Evolutionary conservation across 1,140 invertebrate genomes (phyloP), one percentile per base, ranked within the genome.

Genomic region (Anoplophora glabripennis): DNA sequence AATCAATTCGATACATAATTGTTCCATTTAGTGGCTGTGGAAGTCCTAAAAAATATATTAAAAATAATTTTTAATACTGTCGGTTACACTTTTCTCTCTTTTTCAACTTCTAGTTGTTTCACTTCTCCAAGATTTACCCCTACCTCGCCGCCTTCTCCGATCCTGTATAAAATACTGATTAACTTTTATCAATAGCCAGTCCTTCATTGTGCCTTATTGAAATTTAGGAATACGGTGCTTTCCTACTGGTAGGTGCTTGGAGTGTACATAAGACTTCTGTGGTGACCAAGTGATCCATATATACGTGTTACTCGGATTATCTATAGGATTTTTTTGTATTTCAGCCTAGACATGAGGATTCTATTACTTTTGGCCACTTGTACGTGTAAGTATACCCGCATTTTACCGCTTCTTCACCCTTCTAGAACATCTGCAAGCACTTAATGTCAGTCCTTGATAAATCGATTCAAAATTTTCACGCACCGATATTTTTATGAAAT

Each of bases 1-100:
- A 67, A 67, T 67, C 65, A 61, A 67, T 67, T 67, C 59, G 65
- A 65, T 63, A 48, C 63, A 46, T 65, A 55, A 63, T 63, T 55
- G 65, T 64, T 67, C 54, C 59, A 67, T 59, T 67, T 63, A 54
- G 63, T 61, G 59, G 62, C 64, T 66, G 58, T 58, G 57, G 58
- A 64, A 63, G 38, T 57, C 54, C 47, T 60, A 17, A 48, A 67
- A 64, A 61, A 53, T 55, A 46, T 55, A 57, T 34, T 48, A 60
- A 54, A 54, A 58, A 64, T 64, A 46, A 44, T 54, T 61, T 64
- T 53, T 60, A 54, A 60, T 60, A 21, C 35, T 60, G 48, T 60
- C 48, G 46, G 58, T 48, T 48, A 60, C 58, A 60, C 57, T 61
- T 67, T 67, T 67, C 65, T 67, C 65, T 65, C 59, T 65, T 64